Evolutionary conservation across 2,113 vertebrate species (phyloP).

Genomic region (Isurus oxyrinchus): DNA sequence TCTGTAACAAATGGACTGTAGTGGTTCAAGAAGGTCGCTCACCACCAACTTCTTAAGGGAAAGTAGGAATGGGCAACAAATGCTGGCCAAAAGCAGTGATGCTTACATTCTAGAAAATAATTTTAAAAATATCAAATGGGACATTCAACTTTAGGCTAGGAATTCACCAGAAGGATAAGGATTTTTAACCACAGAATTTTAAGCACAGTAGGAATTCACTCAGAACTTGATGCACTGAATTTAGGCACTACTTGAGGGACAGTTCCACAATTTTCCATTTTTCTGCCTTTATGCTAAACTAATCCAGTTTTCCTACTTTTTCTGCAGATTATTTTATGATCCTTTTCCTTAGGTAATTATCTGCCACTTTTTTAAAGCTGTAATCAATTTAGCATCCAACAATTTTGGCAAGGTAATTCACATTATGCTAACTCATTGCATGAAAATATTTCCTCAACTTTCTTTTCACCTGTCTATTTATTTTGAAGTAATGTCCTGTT

Average conservation of each 20-base stretch:
- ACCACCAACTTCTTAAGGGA: no score
- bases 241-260: neutral
- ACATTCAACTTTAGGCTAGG: neutral
- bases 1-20: no score
- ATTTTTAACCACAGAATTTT: neutral
- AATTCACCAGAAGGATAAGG: neutral
- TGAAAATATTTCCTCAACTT: neutral
- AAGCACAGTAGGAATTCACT: neutral
- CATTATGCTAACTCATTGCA: neutral
- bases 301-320: neutral
- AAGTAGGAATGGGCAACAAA: no score
- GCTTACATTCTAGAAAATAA: no score
- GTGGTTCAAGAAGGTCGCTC: no score
- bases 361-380: neutral
- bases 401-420: neutral
- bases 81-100: no score
- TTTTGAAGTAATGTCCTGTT: neutral
- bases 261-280: neutral
- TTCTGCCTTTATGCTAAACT: neutral
- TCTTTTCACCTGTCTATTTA: neutral
- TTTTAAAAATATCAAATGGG: no score
- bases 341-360: neutral
- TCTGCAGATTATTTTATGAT: neutral
- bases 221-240: neutral
- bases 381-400: neutral